Percentiles rank a stretch among this genome's conserved stretches.
phyloP scores from a whole-genome alignment of 2,113 vertebrate species.

The Rhynchomys soricoides region DNA sequence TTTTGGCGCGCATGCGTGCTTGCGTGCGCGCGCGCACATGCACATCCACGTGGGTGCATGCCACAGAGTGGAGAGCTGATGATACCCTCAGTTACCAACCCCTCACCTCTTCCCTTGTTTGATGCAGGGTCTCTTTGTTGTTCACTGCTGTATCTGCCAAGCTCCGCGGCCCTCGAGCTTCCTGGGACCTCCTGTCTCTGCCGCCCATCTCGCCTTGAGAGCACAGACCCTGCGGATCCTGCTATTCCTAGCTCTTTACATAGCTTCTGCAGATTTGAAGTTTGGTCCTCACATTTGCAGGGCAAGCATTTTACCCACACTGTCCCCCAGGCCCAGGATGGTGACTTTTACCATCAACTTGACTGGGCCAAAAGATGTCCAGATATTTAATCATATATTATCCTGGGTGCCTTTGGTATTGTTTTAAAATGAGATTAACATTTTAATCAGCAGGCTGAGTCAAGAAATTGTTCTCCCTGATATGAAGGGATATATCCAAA shows the following conservation, averaged over 20 bases:
- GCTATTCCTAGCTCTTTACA: not conserved
- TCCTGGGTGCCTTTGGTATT: not conserved
- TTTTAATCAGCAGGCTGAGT: not conserved
- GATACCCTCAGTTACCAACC: too few relatives aligned
- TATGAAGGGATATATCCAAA: not conserved
- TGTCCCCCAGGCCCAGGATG: not conserved
- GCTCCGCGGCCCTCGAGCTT: not conserved
- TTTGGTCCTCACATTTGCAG: not conserved
- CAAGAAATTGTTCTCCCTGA: not conserved
- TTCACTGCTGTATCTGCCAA: not conserved
- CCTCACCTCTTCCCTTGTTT: not conserved
- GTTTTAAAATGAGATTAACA: not conserved
- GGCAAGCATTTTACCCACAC: not conserved
- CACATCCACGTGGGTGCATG: not conserved
- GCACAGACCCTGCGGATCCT: not conserved
- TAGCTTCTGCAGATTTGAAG: not conserved
- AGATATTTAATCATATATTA: not conserved
- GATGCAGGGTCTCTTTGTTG: not conserved
- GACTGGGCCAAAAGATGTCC: not conserved
- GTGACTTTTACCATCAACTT: not conserved
- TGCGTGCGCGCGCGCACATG: too few relatives aligned
- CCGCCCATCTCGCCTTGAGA: not conserved
- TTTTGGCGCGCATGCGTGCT: not conserved
- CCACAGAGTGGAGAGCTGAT: not conserved
- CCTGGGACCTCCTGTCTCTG: not conserved